These are phyloP conservation scores for Pangasius djambal DNA, from an alignment of 2,797 vertebrate species.

Conservation along the genomic window DNA sequence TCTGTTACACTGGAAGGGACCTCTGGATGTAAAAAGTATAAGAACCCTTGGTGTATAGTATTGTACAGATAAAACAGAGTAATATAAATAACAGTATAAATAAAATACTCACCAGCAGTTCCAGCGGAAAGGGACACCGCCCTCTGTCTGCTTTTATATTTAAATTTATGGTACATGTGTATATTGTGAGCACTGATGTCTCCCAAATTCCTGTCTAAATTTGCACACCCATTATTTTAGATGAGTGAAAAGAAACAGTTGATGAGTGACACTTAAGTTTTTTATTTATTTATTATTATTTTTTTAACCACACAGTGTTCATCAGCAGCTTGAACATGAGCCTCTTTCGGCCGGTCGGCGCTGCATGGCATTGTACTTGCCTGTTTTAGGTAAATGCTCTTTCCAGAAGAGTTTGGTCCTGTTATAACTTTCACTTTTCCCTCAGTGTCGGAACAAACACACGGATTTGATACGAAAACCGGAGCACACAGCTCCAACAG, in stretches of 20 bases:
- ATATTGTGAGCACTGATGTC: not conserved
- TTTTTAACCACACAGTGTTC: not conserved
- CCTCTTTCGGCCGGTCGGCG: not conserved
- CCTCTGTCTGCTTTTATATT: too few species aligned
- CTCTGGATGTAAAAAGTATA: too few species aligned
- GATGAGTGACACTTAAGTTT: not conserved
- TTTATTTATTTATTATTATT: too few species aligned
- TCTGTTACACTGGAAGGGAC: too few species aligned
- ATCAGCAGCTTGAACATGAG: not conserved
- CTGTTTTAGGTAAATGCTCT: slow-evolving; percentile 97
- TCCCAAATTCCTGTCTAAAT: not conserved
- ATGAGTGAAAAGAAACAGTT: too few species aligned
- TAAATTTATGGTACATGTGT: too few species aligned
- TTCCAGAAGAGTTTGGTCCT: slow-evolving; percentile 96
- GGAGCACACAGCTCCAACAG: slow-evolving; percentile 90
- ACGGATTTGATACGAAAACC: slow-evolving; percentile 90
- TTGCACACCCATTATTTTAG: not conserved
- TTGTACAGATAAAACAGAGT: not conserved
- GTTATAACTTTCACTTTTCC: slow-evolving; percentile 90
- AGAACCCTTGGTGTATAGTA: too few species aligned
- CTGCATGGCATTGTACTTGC: slow-evolving; percentile 55
- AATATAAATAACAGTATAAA: too few species aligned
- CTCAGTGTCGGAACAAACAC: slow-evolving; percentile 76
- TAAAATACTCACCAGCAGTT: not conserved
- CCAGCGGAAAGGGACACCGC: not conserved